Base-by-base conservation (phyloP, 1,140 invertebrate species). In the Drepana arcuata region DNA sequence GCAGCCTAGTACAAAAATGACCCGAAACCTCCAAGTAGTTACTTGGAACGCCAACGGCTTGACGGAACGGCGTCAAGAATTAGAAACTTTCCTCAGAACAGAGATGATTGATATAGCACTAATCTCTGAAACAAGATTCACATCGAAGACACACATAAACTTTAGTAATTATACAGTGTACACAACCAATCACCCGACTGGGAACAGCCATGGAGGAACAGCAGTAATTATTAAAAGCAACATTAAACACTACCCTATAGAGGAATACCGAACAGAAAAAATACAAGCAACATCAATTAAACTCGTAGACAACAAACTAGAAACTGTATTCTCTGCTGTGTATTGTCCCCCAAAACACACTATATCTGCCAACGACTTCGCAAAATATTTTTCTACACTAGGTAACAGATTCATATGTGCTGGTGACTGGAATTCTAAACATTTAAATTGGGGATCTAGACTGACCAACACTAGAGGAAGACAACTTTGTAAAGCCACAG, bases 121-220 rank as follows among this genome's bases (percentile, higher is more conserved):
- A 4, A 34, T 53, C 16, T 53, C 44, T 2, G 49, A 53, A 44
- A 48, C 45, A 7, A 30, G 40, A 7, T 44, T 53, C 12, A 53
- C 43, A 10, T 1, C n/a, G 11, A 47, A 31, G 31, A 32, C 28
- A 1, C 13, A 31, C 10, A 7, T 48, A 1, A 13, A 24, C 9
- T 18, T 53, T 5, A 29, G 37, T 32, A 34, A 48, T 7, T 53
- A 43, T 14, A 31, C 0, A 0, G 16, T 44, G 0, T 44, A 53
- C 26, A 27, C 29, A 7, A 53, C 50, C n/a, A 44, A 44, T 12
- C 45, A 53, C 14, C 41, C 44, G 1, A 39, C 41, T 15, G 40
- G 50, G 7, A 48, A 35, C 2, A n/a, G 24, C n/a, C 50, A 53
- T 30, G 50, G 41, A 11, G 50, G 50, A 14, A 31, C 50, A 1